A percentile compares a stretch with the other conserved stretches of the same genome.
Conservation (phyloP, 2,113 vertebrate species). For the Stegostoma tigrinum region DNA sequence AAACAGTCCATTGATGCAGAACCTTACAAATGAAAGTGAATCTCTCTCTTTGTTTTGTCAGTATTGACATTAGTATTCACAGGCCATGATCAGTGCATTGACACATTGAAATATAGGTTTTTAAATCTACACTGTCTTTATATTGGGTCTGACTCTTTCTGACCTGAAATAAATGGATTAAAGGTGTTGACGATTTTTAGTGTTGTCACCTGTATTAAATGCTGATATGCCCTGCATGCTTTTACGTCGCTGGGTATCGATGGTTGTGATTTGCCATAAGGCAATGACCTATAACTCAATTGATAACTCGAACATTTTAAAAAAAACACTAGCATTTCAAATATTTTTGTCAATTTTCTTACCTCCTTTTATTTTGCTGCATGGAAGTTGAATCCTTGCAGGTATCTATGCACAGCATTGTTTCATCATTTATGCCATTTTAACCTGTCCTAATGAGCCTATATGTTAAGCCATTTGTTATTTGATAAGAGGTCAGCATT, state of each 20-base stretch:
- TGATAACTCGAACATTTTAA: background rate
- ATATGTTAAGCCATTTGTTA: background rate
- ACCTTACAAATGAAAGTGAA: too few relatives aligned
- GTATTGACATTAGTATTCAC: background rate
- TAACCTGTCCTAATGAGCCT: background rate
- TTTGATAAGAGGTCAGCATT: background rate
- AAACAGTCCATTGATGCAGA: background rate
- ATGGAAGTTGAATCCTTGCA: background rate
- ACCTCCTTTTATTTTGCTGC: background rate
- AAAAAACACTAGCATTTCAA: background rate
- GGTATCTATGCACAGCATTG: background rate
- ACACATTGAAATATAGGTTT: conserved; percentile 12
- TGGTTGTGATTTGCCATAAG: background rate
- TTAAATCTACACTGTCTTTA: background rate
- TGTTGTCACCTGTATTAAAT: background rate
- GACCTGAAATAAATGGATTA: background rate
- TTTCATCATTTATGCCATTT: background rate
- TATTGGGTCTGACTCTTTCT: background rate
- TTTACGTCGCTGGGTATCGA: background rate
- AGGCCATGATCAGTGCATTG: background rate
- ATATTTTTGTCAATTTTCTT: background rate
- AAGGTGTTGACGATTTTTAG: background rate
- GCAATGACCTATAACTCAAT: background rate
- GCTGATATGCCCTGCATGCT: background rate
- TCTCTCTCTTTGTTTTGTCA: background rate